Evolutionary conservation across 2,888 invertebrate genomes (phyloP), one percentile per base, ranked within the genome.

Genomic region (Epsilonema sp.): DNA sequence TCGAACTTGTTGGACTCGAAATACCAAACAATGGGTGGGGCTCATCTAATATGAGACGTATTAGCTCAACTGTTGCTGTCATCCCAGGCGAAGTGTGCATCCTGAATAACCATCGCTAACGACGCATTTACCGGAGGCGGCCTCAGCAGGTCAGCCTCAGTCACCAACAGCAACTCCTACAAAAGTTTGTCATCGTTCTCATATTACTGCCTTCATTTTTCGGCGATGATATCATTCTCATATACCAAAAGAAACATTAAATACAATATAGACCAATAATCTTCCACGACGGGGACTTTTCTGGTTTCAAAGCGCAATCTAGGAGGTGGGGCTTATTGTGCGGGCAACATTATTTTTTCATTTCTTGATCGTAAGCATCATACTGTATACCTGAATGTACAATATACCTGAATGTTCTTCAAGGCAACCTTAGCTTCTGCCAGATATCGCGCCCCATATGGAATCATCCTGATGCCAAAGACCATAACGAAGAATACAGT

Each of bases 1-100:
- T n/a, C n/a, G n/a, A n/a, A n/a, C n/a, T n/a, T n/a, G n/a, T n/a
- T n/a, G n/a, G n/a, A n/a, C n/a, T n/a, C n/a, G n/a, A n/a, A n/a
- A n/a, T n/a, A n/a, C n/a, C n/a, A n/a, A n/a, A n/a, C n/a, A n/a
- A n/a, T n/a, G n/a, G n/a, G n/a, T n/a, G n/a, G n/a, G n/a, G n/a
- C n/a, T n/a, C n/a, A n/a, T n/a, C n/a, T n/a, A n/a, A n/a, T n/a
- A n/a, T n/a, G n/a, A n/a, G n/a, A n/a, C n/a, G n/a, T n/a, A n/a
- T n/a, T n/a, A n/a, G n/a, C n/a, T n/a, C n/a, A n/a, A n/a, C n/a
- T n/a, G n/a, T n/a, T 31, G 16, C 31, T 31, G 8, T 39, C 39
- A 37, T 67, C 65, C 71, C 71, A 72, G 38, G 66, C 63, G 49
- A 75, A 71, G 2, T 67, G 66, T 11, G 71, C 74, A 49, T 71